Evolutionary conservation across 1,140 invertebrate species (phyloP), one percentile per base, ranked within the genome.

Genomic region (Scylla paramamosain): DNA sequence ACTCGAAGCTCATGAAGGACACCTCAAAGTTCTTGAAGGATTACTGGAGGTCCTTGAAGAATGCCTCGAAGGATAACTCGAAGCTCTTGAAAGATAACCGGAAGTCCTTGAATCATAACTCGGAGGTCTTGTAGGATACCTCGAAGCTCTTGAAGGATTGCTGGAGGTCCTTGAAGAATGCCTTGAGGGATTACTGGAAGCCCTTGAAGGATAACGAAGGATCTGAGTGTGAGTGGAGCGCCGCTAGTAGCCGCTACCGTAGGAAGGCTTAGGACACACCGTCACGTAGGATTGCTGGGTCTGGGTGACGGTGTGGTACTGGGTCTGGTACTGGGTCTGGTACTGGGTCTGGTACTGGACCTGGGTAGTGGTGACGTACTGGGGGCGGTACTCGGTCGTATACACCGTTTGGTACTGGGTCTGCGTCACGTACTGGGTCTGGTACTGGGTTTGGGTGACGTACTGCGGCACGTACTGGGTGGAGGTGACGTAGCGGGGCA

Each of bases 341-440:
- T 91, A 94, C 89, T 94, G 52, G 25, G 93, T 82, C 82, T 93
- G 77, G 82, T 93, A 93, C 83, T 93, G 93, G 4, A 94, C n/a
- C 77, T 94, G 88, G n/a, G 93, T 94, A 0, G 31, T 94, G 88
- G 93, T 94, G 52, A 94, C 82, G 88, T 94, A 94, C 88, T 94
- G 88, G 67, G 93, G 93, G 0, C 10, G 28, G 45, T 45, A 83
- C 67, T 94, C 32, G 1, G 93, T 94, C 8, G 28, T 91, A 82
- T 94, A 94, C 45, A 91, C 67, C 1, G 88, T 94, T 67, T 94
- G 93, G 95, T 96, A 96, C 77, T 96, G 83, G 45, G 91, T 91
- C 32, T 96, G 87, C 0, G 94, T 91, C 28, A 83, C 82, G 32
- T 93, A 93, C 93, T 95, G 83, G 31, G 94, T 96, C 32, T 93